Conservation (phyloP, 1,140 invertebrate species). For the Proales similis region DNA sequence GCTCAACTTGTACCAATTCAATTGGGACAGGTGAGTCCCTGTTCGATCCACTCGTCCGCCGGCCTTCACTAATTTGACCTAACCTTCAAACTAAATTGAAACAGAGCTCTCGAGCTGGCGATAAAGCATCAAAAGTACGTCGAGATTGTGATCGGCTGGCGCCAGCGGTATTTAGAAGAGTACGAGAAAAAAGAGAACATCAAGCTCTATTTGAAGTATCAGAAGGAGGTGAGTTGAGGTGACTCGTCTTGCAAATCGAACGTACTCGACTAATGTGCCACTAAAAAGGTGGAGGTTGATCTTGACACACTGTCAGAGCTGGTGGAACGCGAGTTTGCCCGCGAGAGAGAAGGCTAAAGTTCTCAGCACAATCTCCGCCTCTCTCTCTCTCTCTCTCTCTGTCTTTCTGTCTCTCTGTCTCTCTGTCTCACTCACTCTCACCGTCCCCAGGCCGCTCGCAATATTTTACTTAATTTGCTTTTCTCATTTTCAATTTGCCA, state of each 20-base stretch:
- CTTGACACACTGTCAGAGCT: constrained; percentile 24
- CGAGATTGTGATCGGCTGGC: constrained; percentile 68
- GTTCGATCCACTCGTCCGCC: background rate
- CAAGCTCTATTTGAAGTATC: constrained; percentile 62
- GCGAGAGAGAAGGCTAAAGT: constrained; percentile 32
- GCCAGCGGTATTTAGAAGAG: constrained; percentile 66
- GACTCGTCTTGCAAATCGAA: background rate
- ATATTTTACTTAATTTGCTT: no score
- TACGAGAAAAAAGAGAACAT: constrained; percentile 71
- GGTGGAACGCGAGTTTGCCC: constrained; percentile 27
- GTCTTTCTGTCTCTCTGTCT: no score
- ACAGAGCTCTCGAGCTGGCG: constrained; percentile 73
- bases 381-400: no score
- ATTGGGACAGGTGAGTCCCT: constrained; percentile 66
- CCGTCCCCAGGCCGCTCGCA: no score
- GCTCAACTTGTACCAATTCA: constrained; percentile 70
- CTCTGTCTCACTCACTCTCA: no score
- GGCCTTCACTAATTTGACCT: background rate
- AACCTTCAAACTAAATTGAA: constrained; percentile 39
- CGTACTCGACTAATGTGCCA: background rate
- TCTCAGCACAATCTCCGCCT: no score
- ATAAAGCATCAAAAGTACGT: constrained; percentile 69
- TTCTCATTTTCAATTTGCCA: no score
- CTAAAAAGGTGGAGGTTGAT: constrained; percentile 32
- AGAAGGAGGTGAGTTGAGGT: constrained; percentile 56